These are phyloP conservation scores for Sclerodermus sp. DNA, from an alignment of 2,888 invertebrate genomes.

Conservation along the genomic window DNA sequence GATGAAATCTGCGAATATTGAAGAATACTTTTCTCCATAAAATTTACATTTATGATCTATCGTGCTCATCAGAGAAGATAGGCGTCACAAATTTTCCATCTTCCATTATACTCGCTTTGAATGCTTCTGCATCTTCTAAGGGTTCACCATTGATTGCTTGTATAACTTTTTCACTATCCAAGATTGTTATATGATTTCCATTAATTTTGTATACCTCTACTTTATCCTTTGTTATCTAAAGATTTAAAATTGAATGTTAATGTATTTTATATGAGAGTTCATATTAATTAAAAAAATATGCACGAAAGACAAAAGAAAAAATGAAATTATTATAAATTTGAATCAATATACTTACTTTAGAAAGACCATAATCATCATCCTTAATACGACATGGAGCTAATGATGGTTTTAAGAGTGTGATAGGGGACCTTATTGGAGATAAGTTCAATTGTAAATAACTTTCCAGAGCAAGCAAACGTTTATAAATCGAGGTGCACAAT, in stretches of 20 bases:
- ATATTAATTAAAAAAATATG: conserved; percentile 14
- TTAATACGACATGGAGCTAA: conserved; percentile 61
- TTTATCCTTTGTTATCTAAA: conserved; percentile 60
- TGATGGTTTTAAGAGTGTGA: conserved; percentile 67
- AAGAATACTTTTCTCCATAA: too few relatives aligned
- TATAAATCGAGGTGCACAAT: conserved; percentile 58
- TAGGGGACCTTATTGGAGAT: conserved; percentile 62
- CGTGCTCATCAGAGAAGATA: conserved; percentile 15
- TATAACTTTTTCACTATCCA: conserved; percentile 68
- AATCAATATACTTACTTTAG: conserved; percentile 36
- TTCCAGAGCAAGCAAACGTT: conserved; percentile 62
- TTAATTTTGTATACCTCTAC: conserved; percentile 67
- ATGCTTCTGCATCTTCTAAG: conserved; percentile 40
- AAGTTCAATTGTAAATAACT: conserved; percentile 53
- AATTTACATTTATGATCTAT: conserved; percentile 11
- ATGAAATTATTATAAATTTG: background rate
- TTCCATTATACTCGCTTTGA: conserved; percentile 38
- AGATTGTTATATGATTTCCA: conserved; percentile 71
- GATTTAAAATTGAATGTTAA: too few relatives aligned
- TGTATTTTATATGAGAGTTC: too few relatives aligned
- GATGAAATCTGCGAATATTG: too few relatives aligned
- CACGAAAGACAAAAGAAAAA: background rate
- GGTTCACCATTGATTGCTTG: conserved; percentile 49
- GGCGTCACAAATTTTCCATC: conserved; percentile 28
- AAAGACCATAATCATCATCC: conserved; percentile 69